Evolutionary conservation across 2,888 invertebrate genomes (phyloP).

Genomic region (Drosophila cognata): DNA sequence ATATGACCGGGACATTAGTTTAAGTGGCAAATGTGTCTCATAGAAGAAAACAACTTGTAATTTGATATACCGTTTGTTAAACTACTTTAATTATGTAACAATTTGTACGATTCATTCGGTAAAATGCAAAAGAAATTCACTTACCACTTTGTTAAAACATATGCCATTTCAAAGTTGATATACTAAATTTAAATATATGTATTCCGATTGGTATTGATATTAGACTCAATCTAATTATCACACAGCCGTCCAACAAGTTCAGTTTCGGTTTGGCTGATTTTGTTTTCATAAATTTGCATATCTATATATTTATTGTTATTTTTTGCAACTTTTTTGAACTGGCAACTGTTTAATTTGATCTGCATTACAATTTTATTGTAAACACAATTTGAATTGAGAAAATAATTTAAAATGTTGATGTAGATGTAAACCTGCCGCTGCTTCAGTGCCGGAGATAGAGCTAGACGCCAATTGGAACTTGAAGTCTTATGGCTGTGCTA

Average conservation of each 20-base stretch:
- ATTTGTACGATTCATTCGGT: not conserved
- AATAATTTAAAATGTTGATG: slow-evolving; percentile 43
- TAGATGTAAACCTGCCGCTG: slow-evolving; percentile 23
- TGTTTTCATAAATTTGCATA: slow-evolving; percentile 27
- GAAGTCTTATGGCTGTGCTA: slow-evolving; percentile 62
- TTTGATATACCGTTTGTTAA: not conserved
- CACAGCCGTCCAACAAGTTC: slow-evolving; percentile 61
- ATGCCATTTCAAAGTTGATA: slow-evolving; percentile 47
- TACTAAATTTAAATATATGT: not conserved
- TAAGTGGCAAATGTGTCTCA: slow-evolving; percentile 6
- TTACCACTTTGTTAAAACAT: slow-evolving; percentile 16
- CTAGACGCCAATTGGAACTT: slow-evolving; percentile 41
- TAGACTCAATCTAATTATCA: slow-evolving; percentile 37
- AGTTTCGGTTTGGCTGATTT: slow-evolving; percentile 1
- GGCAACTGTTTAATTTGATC: slow-evolving; percentile 29
- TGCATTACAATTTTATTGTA: not conserved
- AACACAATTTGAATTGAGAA: slow-evolving; percentile 41
- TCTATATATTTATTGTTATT: slow-evolving; percentile 2
- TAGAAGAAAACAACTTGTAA: not conserved
- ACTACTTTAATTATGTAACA: not conserved
- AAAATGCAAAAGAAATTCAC: not conserved
- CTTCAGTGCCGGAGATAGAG: slow-evolving; percentile 33
- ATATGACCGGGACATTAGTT: slow-evolving; percentile 6
- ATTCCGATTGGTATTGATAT: slow-evolving; percentile 18
- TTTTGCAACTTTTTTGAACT: slow-evolving; percentile 41